Evolutionary conservation across 2,797 vertebrate species (phyloP), one percentile per base, ranked within the genome.

Genomic region (Octomys mimax): DNA sequence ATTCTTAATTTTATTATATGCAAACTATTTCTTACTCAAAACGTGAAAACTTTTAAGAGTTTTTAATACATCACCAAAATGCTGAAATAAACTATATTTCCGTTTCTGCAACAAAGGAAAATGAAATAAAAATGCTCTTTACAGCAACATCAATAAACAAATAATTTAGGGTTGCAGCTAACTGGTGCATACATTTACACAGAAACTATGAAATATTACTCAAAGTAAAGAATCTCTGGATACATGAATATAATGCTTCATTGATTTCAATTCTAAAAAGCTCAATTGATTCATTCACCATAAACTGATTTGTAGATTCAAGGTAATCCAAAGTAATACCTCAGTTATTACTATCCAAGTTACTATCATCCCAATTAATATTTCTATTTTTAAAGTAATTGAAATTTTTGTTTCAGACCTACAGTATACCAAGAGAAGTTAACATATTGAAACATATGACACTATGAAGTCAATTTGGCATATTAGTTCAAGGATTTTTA

Each of bases 31-130:
- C 9, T 77, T 36, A 26, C 52, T 89, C 86, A 33, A 92, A 91
- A 86, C 84, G 84, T 87, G 49, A 81, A 89, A 89, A 66, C 52
- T 81, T 68, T 14, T 8, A 71, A 78, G 80, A 95, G 61, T 93
- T 91, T 9, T 77, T 42, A 62, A 87, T 75, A 86, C 26, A 59
- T 28, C 49, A 62, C 91, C 4, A 28, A n/a, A 61, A 52, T 75
- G 26, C 8, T 39, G 42, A 92, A 73, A 77, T 4, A 59, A 91
- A 73, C 19, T 91, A 9, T 33, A 87, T 66, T 52, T 97, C 24
- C 57, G 24, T 46, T 24, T 77, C 19, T 64, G 28, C 36, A 92
- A 62, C 7, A 78, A 84, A 62, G 52, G 33, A 78, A 88, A 86
- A 86, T 64, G 24, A 78, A 87, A 70, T 71, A 59, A 66, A 85